A percentile compares a stretch with the other conserved stretches of the same genome.
Evolutionary conservation across 2,888 invertebrate genomes (phyloP).

Genomic region (Drosophila koepferae): DNA sequence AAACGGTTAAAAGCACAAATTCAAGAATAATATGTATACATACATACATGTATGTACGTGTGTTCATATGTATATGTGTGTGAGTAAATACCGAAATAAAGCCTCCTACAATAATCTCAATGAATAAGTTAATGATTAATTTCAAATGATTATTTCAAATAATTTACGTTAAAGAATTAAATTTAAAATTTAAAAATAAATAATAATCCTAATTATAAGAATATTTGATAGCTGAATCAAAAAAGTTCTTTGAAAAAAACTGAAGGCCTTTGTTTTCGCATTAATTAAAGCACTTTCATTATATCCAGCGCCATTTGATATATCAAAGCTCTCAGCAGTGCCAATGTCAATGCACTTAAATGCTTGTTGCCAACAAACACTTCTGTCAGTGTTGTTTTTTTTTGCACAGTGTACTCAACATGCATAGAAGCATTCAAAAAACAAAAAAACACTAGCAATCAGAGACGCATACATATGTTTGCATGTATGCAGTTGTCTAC

Average conservation of each 20-base stretch:
- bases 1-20: too few species aligned
- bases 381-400: neutral
- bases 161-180: too few species aligned
- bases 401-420: slow-evolving; percentile 13
- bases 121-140: too few species aligned
- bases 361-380: neutral
- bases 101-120: too few species aligned
- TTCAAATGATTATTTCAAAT: too few species aligned
- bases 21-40: too few species aligned
- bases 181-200: too few species aligned
- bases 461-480: slow-evolving; percentile 10
- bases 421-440: slow-evolving; percentile 1
- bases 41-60: too few species aligned
- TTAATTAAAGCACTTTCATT: slow-evolving; percentile 1
- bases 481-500: slow-evolving; percentile 5
- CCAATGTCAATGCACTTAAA: slow-evolving; percentile 11
- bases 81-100: too few species aligned
- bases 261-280: neutral
- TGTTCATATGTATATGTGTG: too few species aligned
- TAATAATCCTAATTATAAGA: neutral
- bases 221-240: neutral
- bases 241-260: neutral
- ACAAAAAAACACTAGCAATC: slow-evolving; percentile 13
- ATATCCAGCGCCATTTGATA: neutral
- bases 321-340: slow-evolving; percentile 4